These are phyloP conservation scores for Epiblema foenella DNA, from an alignment of 2,888 invertebrate species.

Conservation along the genomic window DNA sequence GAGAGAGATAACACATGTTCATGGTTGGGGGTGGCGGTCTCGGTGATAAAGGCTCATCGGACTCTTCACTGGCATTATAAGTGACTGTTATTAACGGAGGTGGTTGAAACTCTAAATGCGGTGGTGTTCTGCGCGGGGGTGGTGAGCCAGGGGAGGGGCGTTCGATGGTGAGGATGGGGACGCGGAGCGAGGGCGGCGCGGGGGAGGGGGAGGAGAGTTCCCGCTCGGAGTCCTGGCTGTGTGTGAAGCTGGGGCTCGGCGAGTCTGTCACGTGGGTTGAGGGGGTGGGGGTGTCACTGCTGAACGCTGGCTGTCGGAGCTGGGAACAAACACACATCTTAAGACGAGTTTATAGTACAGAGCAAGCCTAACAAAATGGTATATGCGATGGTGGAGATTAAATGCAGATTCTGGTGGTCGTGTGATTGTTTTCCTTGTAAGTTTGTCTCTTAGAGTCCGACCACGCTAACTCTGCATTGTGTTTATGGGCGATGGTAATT, in stretches of 20 bases:
- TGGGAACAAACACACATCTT: constrained; percentile 61
- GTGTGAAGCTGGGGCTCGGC: constrained; percentile 77
- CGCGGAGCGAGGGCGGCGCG: constrained; percentile 82
- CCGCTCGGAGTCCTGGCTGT: constrained; percentile 78
- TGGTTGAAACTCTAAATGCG: constrained; percentile 87
- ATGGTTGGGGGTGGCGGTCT: constrained; percentile 82
- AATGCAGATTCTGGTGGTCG: too few species aligned
- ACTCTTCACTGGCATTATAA: constrained; percentile 91
- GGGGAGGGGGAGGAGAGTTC: constrained; percentile 76
- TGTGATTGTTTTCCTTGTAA: too few species aligned
- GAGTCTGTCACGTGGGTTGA: constrained; percentile 79
- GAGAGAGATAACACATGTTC: constrained; percentile 90
- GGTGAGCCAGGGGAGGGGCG: constrained; percentile 88
- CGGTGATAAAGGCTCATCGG: constrained; percentile 89
- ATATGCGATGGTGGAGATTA: too few species aligned
- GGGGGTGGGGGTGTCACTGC: constrained; percentile 76
- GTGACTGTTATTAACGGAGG: constrained; percentile 91
- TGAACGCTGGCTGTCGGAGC: constrained; percentile 81
- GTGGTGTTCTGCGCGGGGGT: constrained; percentile 85
- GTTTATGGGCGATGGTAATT: too few species aligned
- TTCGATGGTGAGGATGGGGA: constrained; percentile 88
- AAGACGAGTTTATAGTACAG: neutral
- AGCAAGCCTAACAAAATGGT: neutral
- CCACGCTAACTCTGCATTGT: too few species aligned
- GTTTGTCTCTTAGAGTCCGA: too few species aligned